Evolutionary conservation across 2,113 vertebrate species (phyloP).

Genomic region (Arizona elegans): DNA sequence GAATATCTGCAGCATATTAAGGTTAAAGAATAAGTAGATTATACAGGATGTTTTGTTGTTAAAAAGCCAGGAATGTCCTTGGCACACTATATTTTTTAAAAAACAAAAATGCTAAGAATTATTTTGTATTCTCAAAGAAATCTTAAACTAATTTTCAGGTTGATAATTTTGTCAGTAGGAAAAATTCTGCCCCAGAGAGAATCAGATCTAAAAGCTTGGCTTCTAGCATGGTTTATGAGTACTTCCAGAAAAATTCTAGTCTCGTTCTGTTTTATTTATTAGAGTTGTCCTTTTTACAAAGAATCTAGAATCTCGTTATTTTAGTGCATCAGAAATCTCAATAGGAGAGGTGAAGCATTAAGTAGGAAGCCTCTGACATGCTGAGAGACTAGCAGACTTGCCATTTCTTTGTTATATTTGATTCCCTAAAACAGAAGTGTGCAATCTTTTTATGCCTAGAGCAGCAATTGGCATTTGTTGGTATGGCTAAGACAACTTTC

Average conservation of each 20-base stretch:
- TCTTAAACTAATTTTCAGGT: background rate
- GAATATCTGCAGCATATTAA: background rate
- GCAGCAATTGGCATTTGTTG: background rate
- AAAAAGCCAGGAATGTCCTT: background rate
- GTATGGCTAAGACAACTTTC: background rate
- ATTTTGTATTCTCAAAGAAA: background rate
- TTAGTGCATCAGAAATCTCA: background rate
- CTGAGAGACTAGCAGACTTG: background rate
- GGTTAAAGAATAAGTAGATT: background rate
- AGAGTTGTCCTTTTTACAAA: background rate
- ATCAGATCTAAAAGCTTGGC: background rate
- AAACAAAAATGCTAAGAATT: background rate
- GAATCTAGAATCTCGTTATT: background rate
- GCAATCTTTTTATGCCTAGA: background rate
- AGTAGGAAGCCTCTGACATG: background rate
- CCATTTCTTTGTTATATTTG: background rate
- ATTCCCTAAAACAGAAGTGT: background rate
- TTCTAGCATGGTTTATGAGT: background rate
- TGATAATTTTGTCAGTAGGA: background rate
- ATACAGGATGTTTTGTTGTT: background rate
- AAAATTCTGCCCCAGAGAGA: background rate
- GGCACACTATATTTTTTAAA: background rate
- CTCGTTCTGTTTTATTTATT: background rate
- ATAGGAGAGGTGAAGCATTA: background rate
- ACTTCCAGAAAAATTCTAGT: background rate